A percentile compares a stretch with the other conserved stretches of the same genome.
Conservation (phyloP, 2,888 invertebrate genomes). For the Nomada goodeniana region DNA sequence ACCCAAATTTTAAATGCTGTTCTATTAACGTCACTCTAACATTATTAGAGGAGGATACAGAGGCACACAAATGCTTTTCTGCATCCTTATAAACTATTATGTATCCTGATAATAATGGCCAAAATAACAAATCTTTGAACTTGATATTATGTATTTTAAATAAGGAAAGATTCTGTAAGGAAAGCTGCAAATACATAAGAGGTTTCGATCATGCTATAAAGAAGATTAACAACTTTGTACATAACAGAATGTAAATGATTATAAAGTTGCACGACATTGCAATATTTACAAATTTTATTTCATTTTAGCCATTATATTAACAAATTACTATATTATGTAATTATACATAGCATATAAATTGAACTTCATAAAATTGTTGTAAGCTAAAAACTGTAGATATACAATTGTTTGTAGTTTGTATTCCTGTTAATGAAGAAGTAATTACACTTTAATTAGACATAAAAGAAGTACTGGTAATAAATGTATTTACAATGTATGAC, state of each 20-base stretch:
- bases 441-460: conserved; percentile 32
- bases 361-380: conserved; percentile 27
- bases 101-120: conserved; percentile 56
- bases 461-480: conserved; percentile 34
- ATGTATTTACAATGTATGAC: conserved; percentile 54
- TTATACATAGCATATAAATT: conserved; percentile 30
- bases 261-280: conserved; percentile 16
- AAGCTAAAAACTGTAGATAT: conserved; percentile 25
- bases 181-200: conserved; percentile 12
- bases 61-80: conserved; percentile 55
- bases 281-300: conserved; percentile 55
- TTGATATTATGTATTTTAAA: conserved; percentile 11
- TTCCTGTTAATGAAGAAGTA: conserved; percentile 11
- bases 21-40: conserved; percentile 9
- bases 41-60: conserved; percentile 21
- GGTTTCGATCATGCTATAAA: conserved; percentile 3
- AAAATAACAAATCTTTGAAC: conserved; percentile 39
- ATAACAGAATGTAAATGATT: conserved; percentile 13
- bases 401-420: conserved; percentile 31
- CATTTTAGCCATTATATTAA: conserved; percentile 63
- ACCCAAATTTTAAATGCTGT: conserved; percentile 13
- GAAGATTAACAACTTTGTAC: background rate
- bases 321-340: conserved; percentile 31
- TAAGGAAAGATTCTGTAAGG: conserved; percentile 3
- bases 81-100: conserved; percentile 44